Conservation (phyloP, 1,140 invertebrate genomes). For the Aricia agestis region DNA sequence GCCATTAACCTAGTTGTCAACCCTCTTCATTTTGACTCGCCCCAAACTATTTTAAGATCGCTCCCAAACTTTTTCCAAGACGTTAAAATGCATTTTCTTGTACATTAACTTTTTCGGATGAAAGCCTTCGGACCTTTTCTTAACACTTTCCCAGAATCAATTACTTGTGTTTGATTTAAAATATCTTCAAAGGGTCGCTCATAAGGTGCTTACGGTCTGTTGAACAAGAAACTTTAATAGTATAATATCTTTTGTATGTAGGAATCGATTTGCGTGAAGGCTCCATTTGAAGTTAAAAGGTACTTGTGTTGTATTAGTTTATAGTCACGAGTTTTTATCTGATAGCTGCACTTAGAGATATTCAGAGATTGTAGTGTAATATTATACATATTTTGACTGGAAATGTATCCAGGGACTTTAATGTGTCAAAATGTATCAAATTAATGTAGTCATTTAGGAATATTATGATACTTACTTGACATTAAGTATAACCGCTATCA, state of each 20-base stretch:
- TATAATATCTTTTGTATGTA: not conserved
- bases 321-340: no score
- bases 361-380: no score
- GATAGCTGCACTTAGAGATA: no score
- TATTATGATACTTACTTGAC: no score
- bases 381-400: no score
- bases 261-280: no score
- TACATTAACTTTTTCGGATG: slow-evolving; percentile 11
- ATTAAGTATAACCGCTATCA: no score
- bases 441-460: no score
- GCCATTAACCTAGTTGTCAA: not conserved
- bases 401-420: no score
- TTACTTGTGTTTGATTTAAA: slow-evolving; percentile 9
- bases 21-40: not conserved
- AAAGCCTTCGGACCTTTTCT: not conserved
- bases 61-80: not conserved
- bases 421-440: no score
- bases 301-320: no score
- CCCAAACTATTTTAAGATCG: not conserved
- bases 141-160: slow-evolving; percentile 4
- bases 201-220: not conserved
- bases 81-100: slow-evolving; percentile 14
- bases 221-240: not conserved
- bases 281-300: no score
- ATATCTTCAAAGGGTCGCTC: not conserved